Evolutionary conservation across 2,797 vertebrate species (phyloP), one percentile per base, ranked within the genome.

Genomic region (Pygocentrus nattereri): DNA sequence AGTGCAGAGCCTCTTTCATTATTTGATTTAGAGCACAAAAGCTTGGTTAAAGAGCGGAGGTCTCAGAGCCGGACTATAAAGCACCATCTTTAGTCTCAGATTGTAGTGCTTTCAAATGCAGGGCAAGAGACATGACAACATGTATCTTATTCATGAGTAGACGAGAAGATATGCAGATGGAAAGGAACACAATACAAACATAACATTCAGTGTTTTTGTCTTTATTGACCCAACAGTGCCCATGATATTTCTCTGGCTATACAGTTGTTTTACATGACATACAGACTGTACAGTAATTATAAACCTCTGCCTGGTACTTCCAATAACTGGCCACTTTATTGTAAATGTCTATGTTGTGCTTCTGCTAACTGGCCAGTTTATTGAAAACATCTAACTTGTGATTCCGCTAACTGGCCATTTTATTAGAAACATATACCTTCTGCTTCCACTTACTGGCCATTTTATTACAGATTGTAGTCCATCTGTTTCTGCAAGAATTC

Each of bases 21-120:
- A 85, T 87, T 87, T 82, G 80, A 85, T 87, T 80, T 84, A 25
- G 4, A 70, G 50, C 69, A 87, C 84, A 87, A 85, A 87, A 80
- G 70, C 67, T 78, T 67, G 44, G 19, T 38, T 10, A 41, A 41
- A 81, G 81, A 27, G 72, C 78, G 25, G 54, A 41, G 67, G 16
- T 27, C 25, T 27, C 7, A 56, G 58, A 72, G 54, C 21, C 13
- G 15, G 0, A 38, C 27, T 74, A 50, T 67, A 71, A 76, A 76
- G 73, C 61, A 76, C 27, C 73, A 76, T 82, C 80, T 85, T 54
- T 54, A 67, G 72, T 81, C 64, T 79, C 76, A 61, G 61, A 75
- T 58, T 79, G 62, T 71, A 79, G 34, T 79, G 73, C 76, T 59
- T 62, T 59, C 50, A 19, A 31, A 74, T 31, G 16, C 19, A 78